phyloP scores from a whole-genome alignment of 2,113 vertebrate species.

The Corapipo altera region DNA sequence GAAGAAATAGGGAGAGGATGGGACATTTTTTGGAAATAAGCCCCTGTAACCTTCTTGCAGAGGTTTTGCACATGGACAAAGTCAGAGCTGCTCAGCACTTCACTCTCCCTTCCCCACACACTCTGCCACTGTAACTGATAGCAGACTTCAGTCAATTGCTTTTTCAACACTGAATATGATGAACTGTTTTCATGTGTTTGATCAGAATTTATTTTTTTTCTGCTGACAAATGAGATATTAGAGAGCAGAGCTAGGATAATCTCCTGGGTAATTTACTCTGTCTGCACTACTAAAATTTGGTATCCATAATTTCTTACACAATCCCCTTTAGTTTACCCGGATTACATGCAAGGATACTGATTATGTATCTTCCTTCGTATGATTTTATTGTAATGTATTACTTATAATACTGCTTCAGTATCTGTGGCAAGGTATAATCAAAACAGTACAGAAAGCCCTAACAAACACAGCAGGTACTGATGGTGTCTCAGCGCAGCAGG shows the following conservation, averaged over 20 bases:
- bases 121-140: neutral
- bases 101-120: rapidly evolving
- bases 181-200: neutral
- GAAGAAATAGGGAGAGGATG: neutral
- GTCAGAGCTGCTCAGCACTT: neutral
- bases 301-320: constrained; percentile 3
- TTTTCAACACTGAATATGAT: neutral
- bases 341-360: neutral
- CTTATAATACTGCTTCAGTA: neutral
- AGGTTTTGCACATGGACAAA: neutral
- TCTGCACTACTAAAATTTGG: neutral
- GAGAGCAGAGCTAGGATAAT: neutral
- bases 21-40: neutral
- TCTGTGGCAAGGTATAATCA: neutral
- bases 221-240: neutral
- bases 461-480: rapidly evolving
- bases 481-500: neutral
- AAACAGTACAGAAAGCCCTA: neutral
- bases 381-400: neutral
- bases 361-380: neutral
- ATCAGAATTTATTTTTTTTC: neutral
- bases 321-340: neutral
- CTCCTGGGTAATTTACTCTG: neutral
- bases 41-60: rapidly evolving
- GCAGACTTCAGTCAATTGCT: neutral